Evolutionary conservation across 1,140 invertebrate species (phyloP).

Genomic region (Cheumatopsyche charites): DNA sequence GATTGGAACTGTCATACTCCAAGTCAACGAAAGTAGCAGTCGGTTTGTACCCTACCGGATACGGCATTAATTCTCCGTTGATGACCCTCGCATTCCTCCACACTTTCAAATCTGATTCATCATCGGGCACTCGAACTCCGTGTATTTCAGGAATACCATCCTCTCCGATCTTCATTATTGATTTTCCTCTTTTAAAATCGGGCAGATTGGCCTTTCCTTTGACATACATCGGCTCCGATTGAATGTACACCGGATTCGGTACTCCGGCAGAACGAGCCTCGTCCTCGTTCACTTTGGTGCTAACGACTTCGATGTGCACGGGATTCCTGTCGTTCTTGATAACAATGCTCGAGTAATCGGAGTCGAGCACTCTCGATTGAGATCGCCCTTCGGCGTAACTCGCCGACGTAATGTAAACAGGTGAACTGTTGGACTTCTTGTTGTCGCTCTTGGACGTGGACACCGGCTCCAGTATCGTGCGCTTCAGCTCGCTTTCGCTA

Average conservation of each 20-base stretch:
- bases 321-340: slow-evolving; percentile 62
- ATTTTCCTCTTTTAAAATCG: slow-evolving; percentile 60
- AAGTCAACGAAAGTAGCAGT: slow-evolving; percentile 61
- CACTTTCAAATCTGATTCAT: slow-evolving; percentile 78
- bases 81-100: slow-evolving; percentile 88
- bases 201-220: slow-evolving; percentile 62
- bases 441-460: slow-evolving; percentile 20
- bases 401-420: slow-evolving; percentile 60
- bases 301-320: slow-evolving; percentile 61
- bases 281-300: slow-evolving; percentile 60
- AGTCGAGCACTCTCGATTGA: slow-evolving; percentile 57
- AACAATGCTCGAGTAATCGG: slow-evolving; percentile 53
- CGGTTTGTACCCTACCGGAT: slow-evolving; percentile 70
- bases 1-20: slow-evolving; percentile 33
- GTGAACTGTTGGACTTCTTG: slow-evolving; percentile 32
- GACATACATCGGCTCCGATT: slow-evolving; percentile 65
- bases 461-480: slow-evolving; percentile 24
- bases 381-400: slow-evolving; percentile 56
- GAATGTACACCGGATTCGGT: slow-evolving; percentile 70
- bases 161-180: slow-evolving; percentile 65
- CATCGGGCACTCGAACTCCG: slow-evolving; percentile 80
- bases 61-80: slow-evolving; percentile 76
- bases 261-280: slow-evolving; percentile 57
- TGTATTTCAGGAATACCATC: slow-evolving; percentile 81
- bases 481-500: slow-evolving; percentile 53